Percentiles rank a stretch among this genome's conserved stretches.
phyloP scores from a whole-genome alignment of 2,797 vertebrate species.

The Vultur gryphus region DNA sequence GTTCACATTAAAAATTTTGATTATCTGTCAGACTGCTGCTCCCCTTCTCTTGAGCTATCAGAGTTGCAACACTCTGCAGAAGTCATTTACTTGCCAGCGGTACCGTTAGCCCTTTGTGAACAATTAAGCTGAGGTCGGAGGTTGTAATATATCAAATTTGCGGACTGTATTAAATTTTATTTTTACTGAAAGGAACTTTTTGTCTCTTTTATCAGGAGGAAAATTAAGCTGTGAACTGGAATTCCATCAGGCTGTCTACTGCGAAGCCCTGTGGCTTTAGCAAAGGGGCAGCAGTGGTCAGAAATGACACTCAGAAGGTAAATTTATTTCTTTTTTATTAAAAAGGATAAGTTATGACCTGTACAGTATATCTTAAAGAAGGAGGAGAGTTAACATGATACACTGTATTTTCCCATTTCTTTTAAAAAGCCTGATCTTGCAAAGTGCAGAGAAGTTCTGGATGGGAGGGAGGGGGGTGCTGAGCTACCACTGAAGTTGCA shows the following conservation, averaged over 20 bases:
- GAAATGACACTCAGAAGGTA: conserved; percentile 50
- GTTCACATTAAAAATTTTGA: conserved; percentile 67
- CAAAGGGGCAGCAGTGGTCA: conserved; percentile 47
- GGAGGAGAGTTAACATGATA: not conserved
- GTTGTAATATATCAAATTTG: conserved; percentile 71
- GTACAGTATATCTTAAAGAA: conserved; percentile 55
- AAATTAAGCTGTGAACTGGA: conserved; percentile 71
- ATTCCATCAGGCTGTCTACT: conserved; percentile 68
- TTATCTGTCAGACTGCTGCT: conserved; percentile 61
- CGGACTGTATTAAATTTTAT: conserved; percentile 65
- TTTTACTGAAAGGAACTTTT: conserved; percentile 72
- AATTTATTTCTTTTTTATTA: conserved; percentile 73
- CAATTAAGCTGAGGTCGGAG: conserved; percentile 67
- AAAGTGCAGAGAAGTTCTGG: not conserved
- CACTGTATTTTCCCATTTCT: conserved; percentile 22
- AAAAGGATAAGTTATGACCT: conserved; percentile 66
- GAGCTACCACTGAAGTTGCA: not conserved
- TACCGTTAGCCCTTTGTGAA: conserved; percentile 71
- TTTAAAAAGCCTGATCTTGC: not conserved
- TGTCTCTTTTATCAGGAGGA: conserved; percentile 70
- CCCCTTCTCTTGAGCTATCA: conserved; percentile 56
- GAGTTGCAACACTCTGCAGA: conserved; percentile 57
- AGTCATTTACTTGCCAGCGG: conserved; percentile 64
- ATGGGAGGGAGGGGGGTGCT: not conserved
- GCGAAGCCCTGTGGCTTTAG: conserved; percentile 62